Evolutionary conservation across 2,888 invertebrate genomes (phyloP), one percentile per base, ranked within the genome.

Genomic region (Stenurella melanura): DNA sequence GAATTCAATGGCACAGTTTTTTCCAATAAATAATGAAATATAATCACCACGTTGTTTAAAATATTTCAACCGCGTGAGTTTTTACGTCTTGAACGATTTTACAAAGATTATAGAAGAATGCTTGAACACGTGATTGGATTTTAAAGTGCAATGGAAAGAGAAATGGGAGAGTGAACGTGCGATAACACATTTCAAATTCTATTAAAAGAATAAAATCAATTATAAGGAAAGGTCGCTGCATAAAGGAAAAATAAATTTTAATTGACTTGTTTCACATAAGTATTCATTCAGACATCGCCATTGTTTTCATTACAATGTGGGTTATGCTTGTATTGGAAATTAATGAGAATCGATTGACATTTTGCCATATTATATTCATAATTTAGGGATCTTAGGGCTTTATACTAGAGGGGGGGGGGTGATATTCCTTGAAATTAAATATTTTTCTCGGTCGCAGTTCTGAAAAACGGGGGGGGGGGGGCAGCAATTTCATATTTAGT

Each of bases 1-100:
- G 42, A 64, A 19, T 19, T 64, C 38, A 18, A 30, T 63, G 42
- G 18, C 30, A 64, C 18, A 42, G 38, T 64, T 64, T 64, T 60
- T 19, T 64, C n/a, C 19, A 12, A 30, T 30, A 61, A 2, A 61
- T 17, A 50, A 50, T 50, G 50, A 50, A 50, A 50, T 5, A 50
- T 50, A n/a, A 3, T n/a, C 50, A 50, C n/a, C 15, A 50, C n/a
- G n/a, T 15, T 50, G n/a, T 50, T 50, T 50, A n/a, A n/a, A 50
- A 50, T 50, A 50, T 50, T 50, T 50, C 50, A 50, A n/a, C 50
- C 50, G 15, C 50, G 50, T 50, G 50, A 50, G 50, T 50, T 50
- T 50, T 50, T 50, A n/a, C 50, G 3, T n/a, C n/a, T 4, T 50
- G 50, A 50, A 50, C n/a, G 15, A 50, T 50, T 15, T 50, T n/a